Evolutionary conservation across 2,888 invertebrate species (phyloP), one percentile per base, ranked within the genome.

Genomic region (Trypoxylon attenuatum): DNA sequence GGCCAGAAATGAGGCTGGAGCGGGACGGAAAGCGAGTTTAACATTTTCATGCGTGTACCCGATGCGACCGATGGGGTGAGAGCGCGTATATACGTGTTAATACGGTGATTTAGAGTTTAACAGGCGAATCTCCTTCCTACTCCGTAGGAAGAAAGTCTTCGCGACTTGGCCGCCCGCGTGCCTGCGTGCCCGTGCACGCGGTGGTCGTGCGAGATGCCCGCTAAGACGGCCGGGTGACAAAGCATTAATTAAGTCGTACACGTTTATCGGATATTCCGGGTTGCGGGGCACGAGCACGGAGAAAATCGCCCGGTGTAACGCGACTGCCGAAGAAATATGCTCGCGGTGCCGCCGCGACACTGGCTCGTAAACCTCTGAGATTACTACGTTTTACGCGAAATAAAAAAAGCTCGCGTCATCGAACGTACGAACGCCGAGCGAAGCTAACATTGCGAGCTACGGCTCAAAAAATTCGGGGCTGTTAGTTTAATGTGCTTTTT

Each of bases 51-150:
- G 77, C 73, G 76, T 63, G 75, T 79, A 77, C 72, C 76, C 71
- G 69, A 69, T 65, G 46, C 50, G 15, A 19, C 51, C 46, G 49
- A n/a, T n/a, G n/a, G n/a, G n/a, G n/a, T n/a, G n/a, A n/a, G n/a
- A n/a, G n/a, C n/a, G n/a, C n/a, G 51, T 43, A 65, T 73, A 58
- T 73, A 69, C 70, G 76, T 71, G 77, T 80, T 80, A 81, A 81
- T 80, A 77, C 71, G 73, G 77, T 81, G 79, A 82, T 82, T 81
- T 81, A 82, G 72, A 55, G 58, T 63, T 73, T 72, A 76, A 77
- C 75, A 53, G 71, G 55, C 55, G 61, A 66, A 64, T 67, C 56
- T n/a, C n/a, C n/a, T n/a, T n/a, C n/a, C n/a, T n/a, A n/a, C 57
- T 58, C 38, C 58, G 59, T 21, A 5, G 41, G 42, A 53, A 57